Conservation (phyloP, 2,888 invertebrate species). For the Drosophila siamana region DNA sequence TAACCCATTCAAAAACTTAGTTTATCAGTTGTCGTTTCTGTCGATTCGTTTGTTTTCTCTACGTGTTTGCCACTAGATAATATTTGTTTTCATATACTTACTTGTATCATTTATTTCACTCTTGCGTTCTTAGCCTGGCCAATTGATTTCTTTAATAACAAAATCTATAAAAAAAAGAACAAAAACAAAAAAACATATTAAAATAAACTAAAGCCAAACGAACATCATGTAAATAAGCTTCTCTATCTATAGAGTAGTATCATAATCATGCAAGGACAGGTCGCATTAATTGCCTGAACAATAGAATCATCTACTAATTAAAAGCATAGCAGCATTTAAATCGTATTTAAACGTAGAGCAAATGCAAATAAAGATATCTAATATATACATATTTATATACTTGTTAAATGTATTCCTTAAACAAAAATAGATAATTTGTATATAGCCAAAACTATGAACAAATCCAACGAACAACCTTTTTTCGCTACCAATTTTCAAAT, state of each 20-base stretch:
- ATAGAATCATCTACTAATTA: conserved; percentile 37
- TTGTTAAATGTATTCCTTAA: conserved; percentile 55
- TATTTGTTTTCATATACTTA: conserved; percentile 53
- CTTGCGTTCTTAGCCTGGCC: conserved; percentile 50
- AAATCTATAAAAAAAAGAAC: conserved; percentile 27
- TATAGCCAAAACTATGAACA: conserved; percentile 66
- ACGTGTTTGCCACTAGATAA: conserved; percentile 65
- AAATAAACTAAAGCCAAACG: conserved; percentile 50
- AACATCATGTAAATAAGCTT: conserved; percentile 77
- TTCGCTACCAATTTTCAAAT: conserved; percentile 69
- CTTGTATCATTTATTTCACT: conserved; percentile 19
- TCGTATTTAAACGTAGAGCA: conserved; percentile 54
- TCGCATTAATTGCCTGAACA: conserved; percentile 49
- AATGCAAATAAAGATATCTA: conserved; percentile 46
- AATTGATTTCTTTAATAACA: conserved; percentile 23
- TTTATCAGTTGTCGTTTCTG: conserved; percentile 72
- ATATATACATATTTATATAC: conserved; percentile 22
- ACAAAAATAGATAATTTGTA: conserved; percentile 65
- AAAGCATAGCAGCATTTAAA: conserved; percentile 68
- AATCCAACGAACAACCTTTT: conserved; percentile 78
- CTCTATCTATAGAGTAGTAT: conserved; percentile 65
- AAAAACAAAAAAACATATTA: conserved; percentile 21
- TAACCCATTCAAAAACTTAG: conserved; percentile 18
- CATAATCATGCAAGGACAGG: conserved; percentile 54
- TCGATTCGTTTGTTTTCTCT: conserved; percentile 73